These are phyloP conservation scores for Sciurus carolinensis DNA, from an alignment of 2,797 vertebrate genomes.

Conservation along the genomic window DNA sequence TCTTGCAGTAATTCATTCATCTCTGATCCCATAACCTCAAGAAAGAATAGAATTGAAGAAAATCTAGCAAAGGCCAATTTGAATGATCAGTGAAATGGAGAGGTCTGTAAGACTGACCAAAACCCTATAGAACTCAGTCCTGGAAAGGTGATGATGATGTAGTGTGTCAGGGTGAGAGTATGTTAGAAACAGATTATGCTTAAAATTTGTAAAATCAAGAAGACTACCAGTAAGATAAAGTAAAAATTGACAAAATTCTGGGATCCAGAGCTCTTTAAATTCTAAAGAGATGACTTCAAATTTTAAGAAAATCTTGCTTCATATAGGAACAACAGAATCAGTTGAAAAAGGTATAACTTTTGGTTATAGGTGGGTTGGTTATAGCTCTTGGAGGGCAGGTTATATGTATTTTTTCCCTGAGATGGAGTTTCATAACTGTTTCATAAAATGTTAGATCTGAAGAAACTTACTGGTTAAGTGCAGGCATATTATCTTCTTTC, in stretches of 20 bases:
- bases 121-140: neutral
- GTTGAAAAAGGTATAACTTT: neutral
- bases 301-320: neutral
- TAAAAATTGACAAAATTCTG: neutral
- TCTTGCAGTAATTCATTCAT: neutral
- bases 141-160: neutral
- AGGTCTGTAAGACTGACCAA: neutral
- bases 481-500: neutral
- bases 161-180: neutral
- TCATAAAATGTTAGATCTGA: constrained; percentile 35
- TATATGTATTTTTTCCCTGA: neutral
- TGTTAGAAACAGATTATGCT: constrained; percentile 26
- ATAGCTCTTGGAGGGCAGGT: neutral
- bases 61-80: neutral
- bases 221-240: neutral
- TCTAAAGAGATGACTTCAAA: neutral
- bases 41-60: constrained; percentile 53
- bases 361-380: neutral
- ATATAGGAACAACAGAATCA: neutral
- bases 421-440: neutral
- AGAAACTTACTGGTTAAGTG: neutral
- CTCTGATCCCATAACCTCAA: constrained; percentile 2
- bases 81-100: neutral
- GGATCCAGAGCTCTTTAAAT: neutral
- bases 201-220: constrained; percentile 26